These are phyloP conservation scores for Electrona antarctica DNA, from an alignment of 2,113 vertebrate genomes.

Conservation along the genomic window DNA sequence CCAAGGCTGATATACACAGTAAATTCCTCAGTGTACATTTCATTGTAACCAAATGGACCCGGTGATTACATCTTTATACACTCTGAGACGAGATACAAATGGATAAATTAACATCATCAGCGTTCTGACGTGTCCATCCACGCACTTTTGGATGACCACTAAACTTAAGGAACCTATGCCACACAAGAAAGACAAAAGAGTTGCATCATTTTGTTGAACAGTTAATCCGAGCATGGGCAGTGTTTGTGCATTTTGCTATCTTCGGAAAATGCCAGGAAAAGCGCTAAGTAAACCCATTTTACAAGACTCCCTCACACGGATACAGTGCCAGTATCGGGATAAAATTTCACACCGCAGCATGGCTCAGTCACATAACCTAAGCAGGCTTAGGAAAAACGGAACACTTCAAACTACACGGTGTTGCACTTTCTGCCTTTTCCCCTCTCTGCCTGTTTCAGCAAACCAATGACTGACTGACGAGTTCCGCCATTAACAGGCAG, in stretches of 20 bases:
- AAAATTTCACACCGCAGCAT: constrained; percentile 81
- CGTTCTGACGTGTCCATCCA: constrained; percentile 52
- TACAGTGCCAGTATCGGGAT: constrained; percentile 80
- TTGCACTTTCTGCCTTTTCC: constrained; percentile 66
- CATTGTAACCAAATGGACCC: neutral
- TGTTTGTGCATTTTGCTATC: constrained; percentile 81
- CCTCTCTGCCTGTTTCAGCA: constrained; percentile 52
- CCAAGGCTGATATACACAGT: constrained; percentile 25
- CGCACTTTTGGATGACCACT: constrained; percentile 74
- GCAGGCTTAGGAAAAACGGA: constrained; percentile 78
- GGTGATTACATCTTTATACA: too few relatives aligned
- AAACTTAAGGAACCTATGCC: constrained; percentile 76
- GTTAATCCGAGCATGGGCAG: constrained; percentile 83
- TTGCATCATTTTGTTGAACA: constrained; percentile 82
- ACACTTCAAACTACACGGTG: constrained; percentile 66
- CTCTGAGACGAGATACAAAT: too few relatives aligned
- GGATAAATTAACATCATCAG: constrained; percentile 9
- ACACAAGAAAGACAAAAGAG: constrained; percentile 82
- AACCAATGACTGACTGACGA: constrained; percentile 55
- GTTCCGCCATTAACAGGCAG: constrained; percentile 59
- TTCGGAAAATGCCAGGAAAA: constrained; percentile 82
- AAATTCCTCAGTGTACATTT: constrained; percentile 6
- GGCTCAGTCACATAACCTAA: constrained; percentile 81
- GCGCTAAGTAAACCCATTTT: constrained; percentile 84
- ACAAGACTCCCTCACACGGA: constrained; percentile 82